Evolutionary conservation across 1,140 invertebrate genomes (phyloP), one percentile per base, ranked within the genome.

Genomic region (Heliconius himera): DNA sequence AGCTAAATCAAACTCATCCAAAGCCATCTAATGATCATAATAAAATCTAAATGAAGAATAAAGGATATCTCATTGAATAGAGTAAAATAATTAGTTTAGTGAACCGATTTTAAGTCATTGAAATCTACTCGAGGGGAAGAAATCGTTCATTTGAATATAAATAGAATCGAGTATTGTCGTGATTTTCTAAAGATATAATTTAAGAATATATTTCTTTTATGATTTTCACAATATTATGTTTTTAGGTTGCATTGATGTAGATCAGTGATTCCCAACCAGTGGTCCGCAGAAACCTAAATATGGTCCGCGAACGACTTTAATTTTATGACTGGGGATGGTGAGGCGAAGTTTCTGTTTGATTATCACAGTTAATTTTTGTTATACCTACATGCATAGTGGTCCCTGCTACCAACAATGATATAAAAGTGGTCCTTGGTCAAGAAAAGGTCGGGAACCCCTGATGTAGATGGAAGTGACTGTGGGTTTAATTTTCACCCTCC

Each of bases 21-120:
- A 36, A 36, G 33, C 33, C 33, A 1, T 20, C 18, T 26, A 26
- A 29, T 29, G 26, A 66, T 66, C 26, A 66, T 66, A 9, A 26
- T 66, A 11, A 29, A 66, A 66, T 66, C 26, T 16, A 66, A 66
- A 66, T 66, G 26, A 16, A 66, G 60, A 66, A 29, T 66, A 66
- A 22, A 60, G 8, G n/a, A 60, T 66, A 66, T 29, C 26, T 16
- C 60, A 29, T 29, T 66, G 22, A 66, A 66, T 66, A 66, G 60
- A 66, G 22, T 66, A 13, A 26, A 66, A 66, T 66, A 66, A 66
- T 66, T 66, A 29, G 26, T 66, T 29, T 66, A 66, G 3, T 18
- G 60, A 66, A 66, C 60, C 60, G 22, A 66, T n/a, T 66, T 29
- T 11, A 29, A 66, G 26, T 66, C 60, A 66, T 66, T 66, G 60